These are phyloP conservation scores for Ctenopoma kingsleyae DNA, from an alignment of 2,797 vertebrate species.

Conservation along the genomic window DNA sequence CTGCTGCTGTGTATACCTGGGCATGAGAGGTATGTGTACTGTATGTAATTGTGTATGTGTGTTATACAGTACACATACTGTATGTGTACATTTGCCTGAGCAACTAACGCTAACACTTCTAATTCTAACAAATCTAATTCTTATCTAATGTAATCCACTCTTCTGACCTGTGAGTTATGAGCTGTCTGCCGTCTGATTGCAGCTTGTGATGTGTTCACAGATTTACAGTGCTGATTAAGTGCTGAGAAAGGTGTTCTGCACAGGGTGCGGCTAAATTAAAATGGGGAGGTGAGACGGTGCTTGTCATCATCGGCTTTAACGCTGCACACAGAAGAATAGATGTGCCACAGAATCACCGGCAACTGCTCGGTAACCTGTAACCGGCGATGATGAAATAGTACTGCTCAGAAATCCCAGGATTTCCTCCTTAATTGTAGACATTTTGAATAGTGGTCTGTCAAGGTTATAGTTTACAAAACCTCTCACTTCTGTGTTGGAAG, in stretches of 20 bases:
- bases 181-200: conserved; percentile 53
- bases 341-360: conserved; percentile 42
- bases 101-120: conserved; percentile 6
- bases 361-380: conserved; percentile 22
- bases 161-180: conserved; percentile 41
- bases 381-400: conserved; percentile 24
- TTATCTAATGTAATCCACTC: conserved; percentile 52
- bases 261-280: conserved; percentile 66
- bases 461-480: neutral
- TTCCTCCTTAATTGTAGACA: conserved; percentile 6
- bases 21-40: neutral
- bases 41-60: neutral
- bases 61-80: neutral
- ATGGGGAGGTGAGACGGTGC: conserved; percentile 57
- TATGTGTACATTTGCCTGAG: neutral
- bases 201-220: conserved; percentile 60
- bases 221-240: conserved; percentile 58
- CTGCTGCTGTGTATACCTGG: neutral
- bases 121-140: conserved; percentile 34
- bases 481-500: neutral
- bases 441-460: neutral
- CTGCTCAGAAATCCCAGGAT: conserved; percentile 14
- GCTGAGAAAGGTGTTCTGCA: conserved; percentile 54
- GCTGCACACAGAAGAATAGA: conserved; percentile 27
- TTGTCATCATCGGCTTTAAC: conserved; percentile 56